These are phyloP conservation scores for Apotomis betuletana DNA, from an alignment of 2,888 invertebrate genomes.

Conservation along the genomic window DNA sequence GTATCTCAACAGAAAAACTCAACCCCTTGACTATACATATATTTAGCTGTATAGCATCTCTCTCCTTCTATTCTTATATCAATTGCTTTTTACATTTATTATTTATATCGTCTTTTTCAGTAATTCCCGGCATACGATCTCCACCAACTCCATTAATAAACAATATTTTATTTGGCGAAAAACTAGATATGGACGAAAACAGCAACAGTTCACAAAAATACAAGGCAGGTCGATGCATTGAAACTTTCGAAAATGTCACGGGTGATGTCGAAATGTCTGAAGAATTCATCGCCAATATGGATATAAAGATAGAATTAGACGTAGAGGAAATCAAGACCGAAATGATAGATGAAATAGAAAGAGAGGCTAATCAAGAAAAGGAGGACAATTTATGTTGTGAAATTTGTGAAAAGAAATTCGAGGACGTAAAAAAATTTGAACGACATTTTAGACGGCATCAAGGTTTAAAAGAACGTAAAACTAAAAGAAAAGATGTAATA, in stretches of 20 bases:
- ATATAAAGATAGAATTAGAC: slow-evolving; percentile 38
- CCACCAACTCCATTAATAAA: slow-evolving; percentile 68
- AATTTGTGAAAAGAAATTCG: background rate
- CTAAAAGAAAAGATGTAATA: slow-evolving; percentile 4
- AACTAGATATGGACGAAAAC: slow-evolving; percentile 48
- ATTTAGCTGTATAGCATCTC: too few species aligned
- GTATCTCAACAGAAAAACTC: too few species aligned
- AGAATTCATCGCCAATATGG: slow-evolving; percentile 53
- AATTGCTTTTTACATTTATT: too few species aligned
- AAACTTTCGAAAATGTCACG: slow-evolving; percentile 48
- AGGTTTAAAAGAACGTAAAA: slow-evolving; percentile 40
- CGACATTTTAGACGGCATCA: background rate
- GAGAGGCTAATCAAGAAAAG: background rate
- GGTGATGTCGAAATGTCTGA: slow-evolving; percentile 56
- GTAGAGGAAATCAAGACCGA: slow-evolving; percentile 39
- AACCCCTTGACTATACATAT: too few species aligned
- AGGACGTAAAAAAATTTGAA: background rate
- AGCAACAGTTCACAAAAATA: slow-evolving; percentile 34
- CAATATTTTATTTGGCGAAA: slow-evolving; percentile 69
- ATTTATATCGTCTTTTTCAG: slow-evolving; percentile 44
- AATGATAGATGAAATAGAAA: slow-evolving; percentile 15
- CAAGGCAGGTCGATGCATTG: slow-evolving; percentile 46
- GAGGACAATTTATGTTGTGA: background rate
- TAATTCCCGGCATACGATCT: slow-evolving; percentile 49
- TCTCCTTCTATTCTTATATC: too few species aligned